phyloP scores from a whole-genome alignment of 2,797 vertebrate genomes.

The Bradypodion pumilum region DNA sequence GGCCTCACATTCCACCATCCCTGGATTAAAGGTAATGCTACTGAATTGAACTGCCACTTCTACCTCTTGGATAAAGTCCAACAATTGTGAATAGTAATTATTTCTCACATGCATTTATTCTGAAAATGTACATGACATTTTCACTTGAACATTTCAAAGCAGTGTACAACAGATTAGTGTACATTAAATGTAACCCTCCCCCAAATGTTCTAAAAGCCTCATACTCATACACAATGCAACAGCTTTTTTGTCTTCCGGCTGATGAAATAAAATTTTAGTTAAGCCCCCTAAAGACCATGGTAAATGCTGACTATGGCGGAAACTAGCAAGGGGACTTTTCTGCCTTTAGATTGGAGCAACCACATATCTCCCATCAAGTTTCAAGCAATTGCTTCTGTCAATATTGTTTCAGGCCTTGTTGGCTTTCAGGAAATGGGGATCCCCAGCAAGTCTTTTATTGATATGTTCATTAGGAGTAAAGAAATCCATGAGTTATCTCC shows the following conservation, averaged over 20 bases:
- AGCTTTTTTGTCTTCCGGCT: not conserved
- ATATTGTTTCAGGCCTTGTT: conserved; percentile 62
- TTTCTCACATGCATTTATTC: not conserved
- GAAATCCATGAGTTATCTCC: conserved; percentile 40
- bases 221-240: not conserved
- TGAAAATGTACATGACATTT: not conserved
- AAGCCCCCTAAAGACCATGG: conserved; percentile 8
- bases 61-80: not conserved
- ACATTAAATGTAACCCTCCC: not conserved
- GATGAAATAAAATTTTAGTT: conserved; percentile 18
- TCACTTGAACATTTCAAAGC: not conserved
- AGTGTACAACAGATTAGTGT: not conserved
- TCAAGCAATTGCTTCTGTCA: conserved; percentile 50
- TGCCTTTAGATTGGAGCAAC: too few species aligned
- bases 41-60: too few species aligned
- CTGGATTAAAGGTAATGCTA: too few species aligned
- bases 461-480: conserved; percentile 61
- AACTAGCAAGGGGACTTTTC: not conserved
- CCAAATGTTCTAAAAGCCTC: not conserved
- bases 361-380: conserved; percentile 53
- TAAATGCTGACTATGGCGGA: not conserved
- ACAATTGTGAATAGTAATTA: conserved; percentile 18
- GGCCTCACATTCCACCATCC: too few species aligned
- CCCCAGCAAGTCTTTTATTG: conserved; percentile 39
- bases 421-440: conserved; percentile 56